These are phyloP conservation scores for Phalera bucephala DNA, from an alignment of 2,888 invertebrate genomes.

Conservation along the genomic window DNA sequence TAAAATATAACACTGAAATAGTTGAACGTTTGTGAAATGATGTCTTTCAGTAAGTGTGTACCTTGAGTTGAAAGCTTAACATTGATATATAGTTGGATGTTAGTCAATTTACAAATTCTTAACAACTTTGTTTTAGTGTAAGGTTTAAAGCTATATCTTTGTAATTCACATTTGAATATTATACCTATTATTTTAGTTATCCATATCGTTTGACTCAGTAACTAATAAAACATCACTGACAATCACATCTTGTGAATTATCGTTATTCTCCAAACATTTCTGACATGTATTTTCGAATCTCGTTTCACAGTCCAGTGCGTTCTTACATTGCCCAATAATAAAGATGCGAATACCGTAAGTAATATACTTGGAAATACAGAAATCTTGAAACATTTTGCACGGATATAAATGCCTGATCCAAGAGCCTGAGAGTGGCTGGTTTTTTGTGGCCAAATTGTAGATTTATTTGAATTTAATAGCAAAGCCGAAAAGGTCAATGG, in stretches of 20 bases:
- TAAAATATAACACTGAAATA: too few relatives aligned
- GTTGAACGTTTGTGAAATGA: too few relatives aligned
- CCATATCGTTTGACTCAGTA: too few relatives aligned
- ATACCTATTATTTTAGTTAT: too few relatives aligned
- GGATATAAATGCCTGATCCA: background rate
- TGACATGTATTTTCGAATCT: constrained; percentile 4
- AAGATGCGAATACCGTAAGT: constrained; percentile 3
- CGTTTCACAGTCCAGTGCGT: constrained; percentile 16
- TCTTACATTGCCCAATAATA: constrained; percentile 4
- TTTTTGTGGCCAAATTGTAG: background rate
- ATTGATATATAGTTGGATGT: too few relatives aligned
- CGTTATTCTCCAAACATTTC: background rate
- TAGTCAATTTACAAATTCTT: too few relatives aligned
- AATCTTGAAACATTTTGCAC: background rate
- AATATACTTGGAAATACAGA: background rate
- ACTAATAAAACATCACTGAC: too few relatives aligned
- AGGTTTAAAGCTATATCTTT: too few relatives aligned
- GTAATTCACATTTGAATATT: too few relatives aligned
- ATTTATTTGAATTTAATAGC: background rate
- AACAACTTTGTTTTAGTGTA: too few relatives aligned
- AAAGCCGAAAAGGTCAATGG: background rate
- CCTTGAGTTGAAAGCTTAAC: too few relatives aligned
- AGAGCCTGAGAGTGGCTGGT: background rate
- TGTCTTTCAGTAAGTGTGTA: too few relatives aligned
- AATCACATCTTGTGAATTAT: background rate